A percentile compares a stretch with the other conserved stretches of the same genome.
Conservation (phyloP, 2,797 vertebrate species). For the Sebastes steindachneri region DNA sequence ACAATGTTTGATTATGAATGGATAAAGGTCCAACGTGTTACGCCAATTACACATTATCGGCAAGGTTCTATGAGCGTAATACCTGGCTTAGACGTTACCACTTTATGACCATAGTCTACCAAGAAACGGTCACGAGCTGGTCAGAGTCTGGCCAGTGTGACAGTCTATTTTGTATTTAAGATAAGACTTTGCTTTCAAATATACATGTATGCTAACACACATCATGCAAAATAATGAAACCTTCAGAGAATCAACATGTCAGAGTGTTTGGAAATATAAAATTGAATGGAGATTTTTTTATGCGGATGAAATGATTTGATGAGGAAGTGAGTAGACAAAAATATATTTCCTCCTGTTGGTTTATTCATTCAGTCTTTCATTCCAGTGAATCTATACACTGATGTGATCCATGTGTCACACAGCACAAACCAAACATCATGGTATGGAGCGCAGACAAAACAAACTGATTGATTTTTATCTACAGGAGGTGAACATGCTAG, state of each 20-base stretch:
- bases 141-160: neutral
- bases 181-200: neutral
- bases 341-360: neutral
- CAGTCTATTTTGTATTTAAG: neutral
- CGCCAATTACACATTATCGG: fast-evolving
- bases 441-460: neutral
- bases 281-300: neutral
- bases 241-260: no score
- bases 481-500: neutral
- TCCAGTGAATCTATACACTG: neutral
- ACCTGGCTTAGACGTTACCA: no score
- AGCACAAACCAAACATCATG: neutral
- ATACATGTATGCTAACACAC: no score
- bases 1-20: no score
- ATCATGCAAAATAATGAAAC: no score
- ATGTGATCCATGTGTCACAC: neutral
- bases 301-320: neutral
- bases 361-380: neutral
- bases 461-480: neutral
- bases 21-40: no score
- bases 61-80: no score
- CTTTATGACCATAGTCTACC: no score
- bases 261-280: neutral
- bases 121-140: neutral
- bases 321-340: neutral